Evolutionary conservation across 2,888 invertebrate species (phyloP), one percentile per base, ranked within the genome.

Genomic region (Drosophila greeni): DNA sequence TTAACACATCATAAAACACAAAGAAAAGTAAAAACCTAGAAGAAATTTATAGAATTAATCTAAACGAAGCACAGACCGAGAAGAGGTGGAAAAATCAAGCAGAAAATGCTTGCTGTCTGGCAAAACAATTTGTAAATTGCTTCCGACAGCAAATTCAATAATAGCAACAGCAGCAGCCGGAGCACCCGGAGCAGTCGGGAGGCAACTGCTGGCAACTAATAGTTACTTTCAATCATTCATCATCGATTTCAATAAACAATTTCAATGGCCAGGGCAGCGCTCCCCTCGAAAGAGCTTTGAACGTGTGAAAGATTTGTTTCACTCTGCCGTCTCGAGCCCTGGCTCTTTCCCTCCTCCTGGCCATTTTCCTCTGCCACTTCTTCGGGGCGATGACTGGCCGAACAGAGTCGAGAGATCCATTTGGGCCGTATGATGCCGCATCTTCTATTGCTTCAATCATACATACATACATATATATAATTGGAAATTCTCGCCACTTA

Each of bases 111-210:
- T 61, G 70, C 55, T 72, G 82, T 74, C 80, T 73, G 70, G 70
- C 74, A 69, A 77, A 81, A 75, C 82, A 83, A 83, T 81, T 81
- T 81, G 84, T 78, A 83, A 81, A 83, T 83, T 81, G 83, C 84
- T 81, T 81, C 80, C 83, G 80, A 83, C 80, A 81, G 76, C 64
- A 76, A 74, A 72, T 70, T 81, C 72, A 83, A 82, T 81, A 83
- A 80, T 66, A 81, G 72, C 66, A 80, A 60, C 59, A 51, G 56
- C 70, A 54, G 39, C 51, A 23, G 42, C 42, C 49, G 26, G 40
- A 55, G 33, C 62, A 31, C 54, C 31, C 45, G 24, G 45, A 34
- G 34, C 62, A 31, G 59, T 31, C 26, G 43, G 18, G 31, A 47
- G 42, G 29, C 72, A 66, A 47, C 62, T 51, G 60, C 40, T 34